Base-by-base conservation (phyloP, 2,113 vertebrate genomes). In the Ondatra zibethicus region DNA sequence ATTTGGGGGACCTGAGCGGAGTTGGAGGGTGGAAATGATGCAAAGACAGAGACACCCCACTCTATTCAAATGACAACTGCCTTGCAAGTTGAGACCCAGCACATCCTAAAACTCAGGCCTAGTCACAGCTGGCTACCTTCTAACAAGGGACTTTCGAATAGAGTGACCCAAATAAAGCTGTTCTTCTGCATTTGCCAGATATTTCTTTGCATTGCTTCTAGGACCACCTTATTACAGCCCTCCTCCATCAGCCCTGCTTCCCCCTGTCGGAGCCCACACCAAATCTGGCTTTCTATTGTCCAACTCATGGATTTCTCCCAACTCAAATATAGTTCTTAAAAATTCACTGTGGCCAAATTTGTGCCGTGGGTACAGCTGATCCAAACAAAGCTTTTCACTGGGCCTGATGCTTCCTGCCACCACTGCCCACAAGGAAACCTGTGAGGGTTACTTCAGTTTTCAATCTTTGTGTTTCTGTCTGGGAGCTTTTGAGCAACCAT, bases 181-280 rank as follows among this genome's bases (percentile, higher is more conserved):
- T 47, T n/a, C 11, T 39, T 88, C 17, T 25, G 63, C 19, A 61
- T 61, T 50, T 68, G 81, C 9, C 68, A 78, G 58, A 77, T 21
- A 27, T 6, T 61, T 66, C 45, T 55, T 63, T 63, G 31, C 3
- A 11, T 75, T 81, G 45, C 47, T 87, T 86, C 36, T 31, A 55
- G 2, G 36, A 33, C 65, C 3, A 9, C 7, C 70, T 63, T 63
- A 65, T 36, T 42, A 85, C 86, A 58, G 5, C 3, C 5, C 7
- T 17, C 70, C 3, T 25, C 1, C 23, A 8, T 39, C 8, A 36
- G 7, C 16, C 31, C 5, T 3, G 21, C 27, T 13, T 5, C 9
- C 7, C 58, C 88, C n/a, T 76, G 19, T 29, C 39, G 33, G 84
- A 88, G 6, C 1, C 5, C 45, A 88, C 45, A 61, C 45, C 29